Percentiles rank a stretch among this genome's conserved stretches.
Evolutionary conservation across 35 echinoderm and acorn worm genomes (phyloP).

Genomic region (Ophioderma brevispina): DNA sequence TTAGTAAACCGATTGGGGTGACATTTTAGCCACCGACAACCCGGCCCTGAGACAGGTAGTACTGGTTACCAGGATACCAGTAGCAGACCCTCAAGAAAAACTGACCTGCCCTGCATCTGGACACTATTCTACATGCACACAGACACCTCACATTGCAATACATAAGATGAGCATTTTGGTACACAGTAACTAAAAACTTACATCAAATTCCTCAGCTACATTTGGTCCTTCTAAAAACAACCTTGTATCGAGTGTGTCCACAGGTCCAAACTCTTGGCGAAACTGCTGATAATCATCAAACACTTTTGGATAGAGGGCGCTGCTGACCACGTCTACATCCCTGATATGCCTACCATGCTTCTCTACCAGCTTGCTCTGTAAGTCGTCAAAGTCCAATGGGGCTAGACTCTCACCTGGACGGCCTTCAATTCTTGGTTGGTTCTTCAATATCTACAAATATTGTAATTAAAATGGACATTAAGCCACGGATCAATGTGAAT

Average conservation of each 20-base stretch:
- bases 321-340: conserved; percentile 82
- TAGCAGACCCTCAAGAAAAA: too few species aligned
- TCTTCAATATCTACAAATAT: conserved; percentile 72
- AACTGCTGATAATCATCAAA: conserved; percentile 92
- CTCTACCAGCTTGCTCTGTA: conserved; percentile 65
- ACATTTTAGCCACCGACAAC: too few species aligned
- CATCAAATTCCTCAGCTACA: conserved; percentile 95
- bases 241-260: conserved; percentile 74
- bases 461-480: not conserved
- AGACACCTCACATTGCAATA: too few species aligned
- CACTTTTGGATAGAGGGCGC: conserved; percentile 96
- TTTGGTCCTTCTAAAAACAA: conserved; percentile 89
- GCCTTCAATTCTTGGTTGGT: conserved; percentile 60
- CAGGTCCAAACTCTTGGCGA: conserved; percentile 79
- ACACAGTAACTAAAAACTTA: too few species aligned
- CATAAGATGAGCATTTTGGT: too few species aligned
- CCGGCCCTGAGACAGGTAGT: too few species aligned
- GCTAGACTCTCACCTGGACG: conserved; percentile 79
- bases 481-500: not conserved
- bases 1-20: too few species aligned
- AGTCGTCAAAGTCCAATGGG: conserved; percentile 73
- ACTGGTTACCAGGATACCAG: too few species aligned
- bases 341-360: conserved; percentile 65
- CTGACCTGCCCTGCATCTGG: too few species aligned
- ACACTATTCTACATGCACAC: too few species aligned